Evolutionary conservation across 2,888 invertebrate genomes (phyloP).

Genomic region (Rapana venosa): DNA sequence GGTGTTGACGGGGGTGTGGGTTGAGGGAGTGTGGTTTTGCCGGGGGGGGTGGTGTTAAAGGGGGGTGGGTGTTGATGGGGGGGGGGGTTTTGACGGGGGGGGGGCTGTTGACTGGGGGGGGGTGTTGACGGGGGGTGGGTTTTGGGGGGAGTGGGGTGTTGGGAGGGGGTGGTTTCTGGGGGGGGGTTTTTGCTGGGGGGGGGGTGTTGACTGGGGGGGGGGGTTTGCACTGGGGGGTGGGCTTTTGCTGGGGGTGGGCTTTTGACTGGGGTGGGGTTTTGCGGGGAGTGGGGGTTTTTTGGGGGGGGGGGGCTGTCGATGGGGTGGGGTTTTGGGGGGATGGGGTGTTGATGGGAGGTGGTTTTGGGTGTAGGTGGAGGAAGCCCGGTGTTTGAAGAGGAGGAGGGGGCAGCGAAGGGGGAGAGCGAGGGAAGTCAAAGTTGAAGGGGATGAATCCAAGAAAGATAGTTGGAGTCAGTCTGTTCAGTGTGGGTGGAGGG

Average conservation of each 20-base stretch:
- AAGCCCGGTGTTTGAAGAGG: slow-evolving; percentile 7
- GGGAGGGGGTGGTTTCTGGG: no score
- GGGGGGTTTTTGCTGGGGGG: background rate
- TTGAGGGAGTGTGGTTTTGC: no score
- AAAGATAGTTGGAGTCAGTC: background rate
- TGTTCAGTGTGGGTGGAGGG: background rate
- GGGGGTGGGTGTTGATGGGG: background rate
- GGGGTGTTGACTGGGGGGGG: background rate
- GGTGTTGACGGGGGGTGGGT: background rate
- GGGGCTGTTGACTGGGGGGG: no score
- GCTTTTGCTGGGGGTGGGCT: background rate
- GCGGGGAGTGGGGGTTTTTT: no score
- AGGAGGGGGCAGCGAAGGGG: slow-evolving; percentile 57
- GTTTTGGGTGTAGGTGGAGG: background rate
- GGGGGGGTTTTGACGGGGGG: no score
- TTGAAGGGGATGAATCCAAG: slow-evolving; percentile 50
- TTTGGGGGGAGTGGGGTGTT: background rate
- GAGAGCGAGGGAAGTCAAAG: slow-evolving; percentile 59
- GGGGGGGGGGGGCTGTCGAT: no score
- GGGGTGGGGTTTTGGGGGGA: no score
- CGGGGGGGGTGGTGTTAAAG: no score
- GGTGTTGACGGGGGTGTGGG: no score
- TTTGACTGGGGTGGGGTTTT: background rate
- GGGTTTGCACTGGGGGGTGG: background rate
- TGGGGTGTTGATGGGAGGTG: background rate